Conservation (phyloP, 2,797 vertebrate genomes). For the Channa striata region DNA sequence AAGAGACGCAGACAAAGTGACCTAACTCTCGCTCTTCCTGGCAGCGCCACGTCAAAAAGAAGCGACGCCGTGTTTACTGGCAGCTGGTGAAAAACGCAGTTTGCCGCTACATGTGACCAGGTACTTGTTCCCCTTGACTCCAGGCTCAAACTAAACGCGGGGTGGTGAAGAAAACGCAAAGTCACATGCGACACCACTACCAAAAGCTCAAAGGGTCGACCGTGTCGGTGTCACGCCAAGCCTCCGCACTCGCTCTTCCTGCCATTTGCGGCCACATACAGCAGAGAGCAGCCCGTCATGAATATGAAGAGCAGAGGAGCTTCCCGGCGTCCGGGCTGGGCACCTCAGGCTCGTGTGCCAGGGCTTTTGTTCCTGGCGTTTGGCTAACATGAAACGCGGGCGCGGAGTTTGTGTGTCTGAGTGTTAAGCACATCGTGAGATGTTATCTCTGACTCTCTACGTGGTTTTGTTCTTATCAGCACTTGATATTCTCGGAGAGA, state of each 20-base stretch:
- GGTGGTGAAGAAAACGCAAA: conserved; percentile 38
- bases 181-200: conserved; percentile 44
- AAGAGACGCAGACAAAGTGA: conserved; percentile 54
- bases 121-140: conserved; percentile 51
- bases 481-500: conserved; percentile 1
- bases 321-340: conserved; percentile 18
- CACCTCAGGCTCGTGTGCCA: conserved; percentile 47
- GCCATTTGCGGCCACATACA: conserved; percentile 35
- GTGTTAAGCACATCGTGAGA: conserved; percentile 29
- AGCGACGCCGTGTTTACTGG: conserved; percentile 25
- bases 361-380: conserved; percentile 38
- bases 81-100: neutral
- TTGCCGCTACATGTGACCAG: conserved; percentile 57
- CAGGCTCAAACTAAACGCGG: conserved; percentile 30
- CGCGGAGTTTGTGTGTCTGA: conserved; percentile 5
- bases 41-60: conserved; percentile 51
- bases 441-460: conserved; percentile 30
- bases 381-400: conserved; percentile 29
- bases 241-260: conserved; percentile 27
- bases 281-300: conserved; percentile 41
- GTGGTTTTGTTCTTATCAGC: conserved; percentile 44
- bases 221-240: conserved; percentile 19
- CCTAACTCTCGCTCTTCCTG: conserved; percentile 54
- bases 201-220: conserved; percentile 35
- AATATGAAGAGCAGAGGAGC: conserved; percentile 50